phyloP scores from a whole-genome alignment of 2,113 vertebrate species.

The Paradoxurus hermaphroditus region DNA sequence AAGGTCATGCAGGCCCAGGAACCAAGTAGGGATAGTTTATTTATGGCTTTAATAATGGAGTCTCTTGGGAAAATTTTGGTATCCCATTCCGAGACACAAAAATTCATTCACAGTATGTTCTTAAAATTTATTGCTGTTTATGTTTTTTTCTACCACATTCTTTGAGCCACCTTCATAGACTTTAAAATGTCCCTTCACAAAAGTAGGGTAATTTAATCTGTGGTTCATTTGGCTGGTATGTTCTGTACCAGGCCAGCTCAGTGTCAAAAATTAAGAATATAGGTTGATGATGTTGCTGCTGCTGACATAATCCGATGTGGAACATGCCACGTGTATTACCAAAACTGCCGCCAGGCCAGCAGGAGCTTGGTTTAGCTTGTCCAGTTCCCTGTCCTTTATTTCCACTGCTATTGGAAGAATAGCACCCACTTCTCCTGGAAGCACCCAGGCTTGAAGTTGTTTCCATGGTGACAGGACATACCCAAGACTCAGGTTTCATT shows the following conservation, averaged over 20 bases:
- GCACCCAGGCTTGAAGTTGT: conserved; percentile 41
- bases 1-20: not conserved
- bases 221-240: not conserved
- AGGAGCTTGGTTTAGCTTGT: not conserved
- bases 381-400: not conserved
- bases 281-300: not conserved
- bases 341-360: not conserved
- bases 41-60: conserved; percentile 65
- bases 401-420: not conserved
- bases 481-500: conserved; percentile 46
- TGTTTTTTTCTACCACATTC: not conserved
- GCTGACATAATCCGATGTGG: not conserved
- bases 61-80: conserved; percentile 58
- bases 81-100: conserved; percentile 62
- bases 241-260: not conserved
- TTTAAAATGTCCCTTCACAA: conserved; percentile 48
- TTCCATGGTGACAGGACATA: conserved; percentile 62
- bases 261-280: not conserved
- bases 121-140: conserved; percentile 40
- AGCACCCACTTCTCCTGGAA: conserved; percentile 15
- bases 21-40: conserved; percentile 49
- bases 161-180: conserved; percentile 45
- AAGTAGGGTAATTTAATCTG: not conserved
- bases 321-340: not conserved
- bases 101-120: conserved; percentile 47